Percentiles rank a stretch among this genome's conserved stretches.
These are phyloP conservation scores for Hermodice carunculata DNA, from an alignment of 2,888 invertebrate species.

Conservation along the genomic window DNA sequence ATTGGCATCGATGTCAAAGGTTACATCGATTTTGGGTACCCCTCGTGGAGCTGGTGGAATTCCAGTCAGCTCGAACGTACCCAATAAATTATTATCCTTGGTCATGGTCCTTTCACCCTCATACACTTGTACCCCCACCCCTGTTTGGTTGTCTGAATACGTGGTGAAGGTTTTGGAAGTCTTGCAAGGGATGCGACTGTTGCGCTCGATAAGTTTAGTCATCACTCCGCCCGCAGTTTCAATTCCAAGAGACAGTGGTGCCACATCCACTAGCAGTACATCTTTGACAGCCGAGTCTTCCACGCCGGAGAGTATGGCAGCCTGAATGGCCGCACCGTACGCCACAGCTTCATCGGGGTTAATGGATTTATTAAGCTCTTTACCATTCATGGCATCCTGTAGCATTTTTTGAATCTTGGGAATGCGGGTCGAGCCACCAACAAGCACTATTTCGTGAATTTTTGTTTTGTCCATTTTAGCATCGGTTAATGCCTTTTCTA, in stretches of 20 bases:
- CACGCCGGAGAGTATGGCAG: slow-evolving; percentile 71
- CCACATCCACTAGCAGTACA: slow-evolving; percentile 83
- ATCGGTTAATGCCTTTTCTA: slow-evolving; percentile 83
- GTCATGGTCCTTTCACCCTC: slow-evolving; percentile 97
- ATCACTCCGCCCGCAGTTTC: slow-evolving; percentile 73
- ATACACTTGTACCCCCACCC: slow-evolving; percentile 75
- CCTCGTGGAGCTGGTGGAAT: slow-evolving; percentile 64
- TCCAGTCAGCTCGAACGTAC: slow-evolving; percentile 58
- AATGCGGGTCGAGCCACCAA: slow-evolving; percentile 75
- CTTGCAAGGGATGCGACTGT: slow-evolving; percentile 65
- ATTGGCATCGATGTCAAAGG: slow-evolving; percentile 89
- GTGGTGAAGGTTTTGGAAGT: slow-evolving; percentile 79
- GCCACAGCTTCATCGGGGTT: slow-evolving; percentile 58
- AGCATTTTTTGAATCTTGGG: slow-evolving; percentile 64
- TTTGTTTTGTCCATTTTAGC: slow-evolving; percentile 83
- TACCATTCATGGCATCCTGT: slow-evolving; percentile 72
- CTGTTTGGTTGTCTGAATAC: slow-evolving; percentile 86
- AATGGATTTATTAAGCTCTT: slow-evolving; percentile 87
- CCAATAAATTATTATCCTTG: slow-evolving; percentile 83
- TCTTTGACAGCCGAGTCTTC: slow-evolving; percentile 76
- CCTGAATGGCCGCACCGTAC: slow-evolving; percentile 44
- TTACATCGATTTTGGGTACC: slow-evolving; percentile 73
- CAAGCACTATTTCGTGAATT: slow-evolving; percentile 85
- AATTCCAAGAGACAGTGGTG: slow-evolving; percentile 71
- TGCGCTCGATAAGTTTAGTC: slow-evolving; percentile 54